Base-by-base conservation (phyloP, 2,797 vertebrate genomes). In the Phoxinus dragarum region DNA sequence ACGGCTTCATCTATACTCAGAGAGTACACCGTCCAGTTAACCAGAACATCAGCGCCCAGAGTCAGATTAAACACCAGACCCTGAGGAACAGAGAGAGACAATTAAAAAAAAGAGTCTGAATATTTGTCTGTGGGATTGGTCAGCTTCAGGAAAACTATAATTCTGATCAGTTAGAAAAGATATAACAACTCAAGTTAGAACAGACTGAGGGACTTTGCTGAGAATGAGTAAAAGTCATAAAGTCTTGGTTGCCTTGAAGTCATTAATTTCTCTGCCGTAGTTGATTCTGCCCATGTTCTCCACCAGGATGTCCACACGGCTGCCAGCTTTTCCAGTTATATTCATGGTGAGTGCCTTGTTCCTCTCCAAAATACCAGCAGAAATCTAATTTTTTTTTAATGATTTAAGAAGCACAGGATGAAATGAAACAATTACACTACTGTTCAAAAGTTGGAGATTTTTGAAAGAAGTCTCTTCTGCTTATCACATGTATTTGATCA, bases 221-320 rank as follows among this genome's bases (percentile, higher is more conserved):
- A 82, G 21, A 47, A 42, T 67, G 34, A 21, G 4, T 40, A 27
- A 67, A 79, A 49, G 27, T 27, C 27, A 40, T 16, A 19, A 79
- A 31, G 23, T 67, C 67, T 27, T 54, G 66, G 1, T 77, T 86
- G 98, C 98, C 96, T 99, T 99, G 38, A 95, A 96, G 87, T 99
- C 98, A 1, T 97, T 97, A 90, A 97, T 97, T 56, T 81, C 66
- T 84, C 27, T 93, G 87, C 98, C 98, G 2, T 93, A 99, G 94
- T 99, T 99, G 90, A 99, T 93, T 81, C 98, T 92, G 5, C 98
- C 98, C 97, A 97, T 96, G 87, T 97, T 99, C 93, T 99, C 98
- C 90, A 99, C 96, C 90, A 99, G 92, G 6, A 99, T 74, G 89
- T 99, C 98, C 93, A 99, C 87, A 56, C 90, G 94, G 88, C 95